These are phyloP conservation scores for Neolamprologus caudopunctatus DNA, from an alignment of 2,113 vertebrate genomes.

Conservation along the genomic window DNA sequence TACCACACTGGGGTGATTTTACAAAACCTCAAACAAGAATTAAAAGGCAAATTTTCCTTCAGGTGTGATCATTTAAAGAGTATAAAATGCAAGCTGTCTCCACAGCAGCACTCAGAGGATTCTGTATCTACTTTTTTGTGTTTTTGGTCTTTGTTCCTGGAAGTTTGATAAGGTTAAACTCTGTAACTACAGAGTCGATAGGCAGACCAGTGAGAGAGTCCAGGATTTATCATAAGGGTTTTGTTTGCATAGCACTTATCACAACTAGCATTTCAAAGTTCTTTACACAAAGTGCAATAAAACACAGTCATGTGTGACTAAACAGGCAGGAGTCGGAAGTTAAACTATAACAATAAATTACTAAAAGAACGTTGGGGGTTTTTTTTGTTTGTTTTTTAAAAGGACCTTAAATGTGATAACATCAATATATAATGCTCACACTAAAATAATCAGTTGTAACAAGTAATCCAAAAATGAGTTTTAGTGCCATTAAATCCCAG, in stretches of 20 bases:
- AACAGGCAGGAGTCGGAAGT: neutral
- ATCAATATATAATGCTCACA: neutral
- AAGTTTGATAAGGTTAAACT: neutral
- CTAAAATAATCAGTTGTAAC: neutral
- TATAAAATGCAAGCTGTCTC: neutral
- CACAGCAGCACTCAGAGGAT: neutral
- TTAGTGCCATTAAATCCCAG: neutral
- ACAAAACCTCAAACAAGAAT: neutral
- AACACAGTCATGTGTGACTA: neutral
- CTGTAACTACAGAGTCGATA: neutral
- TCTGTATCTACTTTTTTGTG: neutral
- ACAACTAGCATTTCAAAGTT: neutral
- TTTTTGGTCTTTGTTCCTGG: neutral
- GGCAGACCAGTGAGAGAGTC: neutral
- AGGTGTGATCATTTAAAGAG: neutral
- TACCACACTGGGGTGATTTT: neutral
- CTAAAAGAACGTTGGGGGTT: accelerated
- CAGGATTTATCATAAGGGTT: neutral
- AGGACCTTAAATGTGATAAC: neutral
- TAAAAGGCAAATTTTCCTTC: neutral
- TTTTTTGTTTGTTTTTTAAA: neutral
- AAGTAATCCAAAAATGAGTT: neutral
- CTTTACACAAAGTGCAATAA: neutral
- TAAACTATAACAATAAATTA: neutral
- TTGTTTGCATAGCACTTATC: neutral